phyloP scores from a whole-genome alignment of 2,888 invertebrate genomes.

The Papilio demoleus region DNA sequence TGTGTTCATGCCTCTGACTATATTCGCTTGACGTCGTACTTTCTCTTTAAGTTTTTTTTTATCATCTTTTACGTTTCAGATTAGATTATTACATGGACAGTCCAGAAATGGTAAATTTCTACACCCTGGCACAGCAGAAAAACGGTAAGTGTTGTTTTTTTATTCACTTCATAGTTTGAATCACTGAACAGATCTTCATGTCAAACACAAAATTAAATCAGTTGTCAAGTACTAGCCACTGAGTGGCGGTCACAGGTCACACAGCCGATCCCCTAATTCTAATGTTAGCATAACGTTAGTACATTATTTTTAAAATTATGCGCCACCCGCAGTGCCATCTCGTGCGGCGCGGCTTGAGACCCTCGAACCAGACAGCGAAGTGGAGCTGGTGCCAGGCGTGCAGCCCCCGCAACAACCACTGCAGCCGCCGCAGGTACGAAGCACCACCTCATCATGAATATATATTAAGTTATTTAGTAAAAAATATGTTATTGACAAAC shows the following conservation, averaged over 20 bases:
- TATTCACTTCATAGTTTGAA: neutral
- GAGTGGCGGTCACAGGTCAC: too few relatives aligned
- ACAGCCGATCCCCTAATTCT: too few relatives aligned
- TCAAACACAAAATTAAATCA: too few relatives aligned
- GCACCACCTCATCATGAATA: neutral
- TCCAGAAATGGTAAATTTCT: slow-evolving; percentile 62
- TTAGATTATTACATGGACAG: slow-evolving; percentile 68
- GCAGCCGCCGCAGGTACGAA: slow-evolving; percentile 50
- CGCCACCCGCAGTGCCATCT: slow-evolving; percentile 29
- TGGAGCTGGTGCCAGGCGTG: slow-evolving; percentile 75
- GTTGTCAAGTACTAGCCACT: too few relatives aligned
- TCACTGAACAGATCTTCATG: neutral
- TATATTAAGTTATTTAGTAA: too few relatives aligned
- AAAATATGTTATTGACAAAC: too few relatives aligned
- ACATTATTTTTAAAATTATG: neutral
- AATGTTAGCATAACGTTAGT: too few relatives aligned
- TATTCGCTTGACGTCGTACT: too few relatives aligned
- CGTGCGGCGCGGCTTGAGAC: slow-evolving; percentile 64
- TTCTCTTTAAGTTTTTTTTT: too few relatives aligned
- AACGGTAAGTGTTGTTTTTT: slow-evolving; percentile 55
- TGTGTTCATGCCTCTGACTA: neutral
- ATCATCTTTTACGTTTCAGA: slow-evolving; percentile 59
- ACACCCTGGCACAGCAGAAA: slow-evolving; percentile 62
- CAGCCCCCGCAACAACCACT: slow-evolving; percentile 74
- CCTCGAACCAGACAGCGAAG: slow-evolving; percentile 76